Conservation (phyloP, 2,888 invertebrate species). For the Theretra japonica region DNA sequence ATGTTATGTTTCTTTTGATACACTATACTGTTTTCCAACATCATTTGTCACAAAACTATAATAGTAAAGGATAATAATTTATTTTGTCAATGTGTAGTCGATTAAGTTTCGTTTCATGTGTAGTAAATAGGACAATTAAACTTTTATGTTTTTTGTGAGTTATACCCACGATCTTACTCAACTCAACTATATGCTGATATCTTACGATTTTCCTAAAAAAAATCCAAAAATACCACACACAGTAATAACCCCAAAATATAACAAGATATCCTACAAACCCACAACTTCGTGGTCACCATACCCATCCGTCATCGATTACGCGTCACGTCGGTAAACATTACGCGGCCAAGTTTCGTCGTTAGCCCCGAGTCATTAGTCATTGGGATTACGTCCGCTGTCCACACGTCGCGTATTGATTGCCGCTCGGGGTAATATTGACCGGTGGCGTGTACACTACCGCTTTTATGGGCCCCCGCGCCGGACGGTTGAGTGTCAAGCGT, state of each 20-base stretch:
- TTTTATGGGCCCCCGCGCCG: conserved; percentile 3
- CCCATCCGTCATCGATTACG: conserved; percentile 27
- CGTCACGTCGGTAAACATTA: conserved; percentile 53
- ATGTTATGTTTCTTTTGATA: too few relatives aligned
- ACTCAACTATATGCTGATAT: too few relatives aligned
- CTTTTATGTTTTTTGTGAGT: too few relatives aligned
- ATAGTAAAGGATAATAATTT: too few relatives aligned
- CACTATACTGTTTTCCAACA: too few relatives aligned
- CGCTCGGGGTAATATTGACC: conserved; percentile 33
- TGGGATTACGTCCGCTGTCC: conserved; percentile 54
- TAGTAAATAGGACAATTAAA: too few relatives aligned
- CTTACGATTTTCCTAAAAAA: not conserved
- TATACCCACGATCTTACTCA: too few relatives aligned
- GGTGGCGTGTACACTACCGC: conserved; percentile 16
- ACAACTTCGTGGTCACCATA: not conserved
- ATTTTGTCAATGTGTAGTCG: too few relatives aligned
- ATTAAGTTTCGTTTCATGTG: too few relatives aligned
- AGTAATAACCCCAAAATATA: not conserved
- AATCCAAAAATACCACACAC: not conserved
- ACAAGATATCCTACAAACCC: conserved; percentile 1
- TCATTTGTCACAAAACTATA: too few relatives aligned
- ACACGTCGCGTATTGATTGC: conserved; percentile 56
- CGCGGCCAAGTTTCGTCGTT: conserved; percentile 54
- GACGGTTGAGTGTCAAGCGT: conserved; percentile 18
- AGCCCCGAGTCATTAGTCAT: conserved; percentile 51